Evolutionary conservation across 2,797 vertebrate genomes (phyloP).

Genomic region (Chromobotia macracanthus): DNA sequence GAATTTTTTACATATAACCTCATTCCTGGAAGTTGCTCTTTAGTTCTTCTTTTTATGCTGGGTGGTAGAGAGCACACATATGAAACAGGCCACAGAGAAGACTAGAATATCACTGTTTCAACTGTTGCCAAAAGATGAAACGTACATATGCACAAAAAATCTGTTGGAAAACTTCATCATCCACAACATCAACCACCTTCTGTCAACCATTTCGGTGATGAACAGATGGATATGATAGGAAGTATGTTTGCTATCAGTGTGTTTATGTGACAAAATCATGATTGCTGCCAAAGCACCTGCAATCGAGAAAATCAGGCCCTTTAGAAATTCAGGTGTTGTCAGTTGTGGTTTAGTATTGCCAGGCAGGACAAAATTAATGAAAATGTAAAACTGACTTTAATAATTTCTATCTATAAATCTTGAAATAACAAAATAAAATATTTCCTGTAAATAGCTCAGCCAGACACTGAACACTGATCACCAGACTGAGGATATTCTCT

Average conservation of each 20-base stretch:
- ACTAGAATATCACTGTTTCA: background rate
- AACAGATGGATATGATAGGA: background rate
- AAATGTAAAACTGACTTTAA: background rate
- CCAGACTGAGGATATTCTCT: slow-evolving; percentile 51
- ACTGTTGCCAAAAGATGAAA: slow-evolving; percentile 10
- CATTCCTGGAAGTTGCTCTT: slow-evolving; percentile 74
- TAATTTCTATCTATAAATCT: background rate
- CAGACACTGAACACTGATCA: slow-evolving; percentile 47
- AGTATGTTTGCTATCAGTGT: background rate
- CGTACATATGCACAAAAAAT: background rate
- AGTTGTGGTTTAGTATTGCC: background rate
- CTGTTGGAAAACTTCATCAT: slow-evolving; percentile 2
- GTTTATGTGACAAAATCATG: background rate
- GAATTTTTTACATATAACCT: slow-evolving; percentile 83
- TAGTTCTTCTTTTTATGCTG: slow-evolving; percentile 37
- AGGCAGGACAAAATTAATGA: background rate
- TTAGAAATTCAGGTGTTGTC: background rate
- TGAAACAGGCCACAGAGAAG: slow-evolving; percentile 50
- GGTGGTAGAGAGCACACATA: slow-evolving; percentile 59
- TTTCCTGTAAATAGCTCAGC: background rate
- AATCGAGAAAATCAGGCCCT: too few species aligned
- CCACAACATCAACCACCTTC: background rate
- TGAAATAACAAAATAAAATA: background rate
- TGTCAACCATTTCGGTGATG: background rate
- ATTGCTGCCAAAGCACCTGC: too few species aligned